Conservation (phyloP, 1,140 invertebrate genomes). For the Neodiprion virginianus region DNA sequence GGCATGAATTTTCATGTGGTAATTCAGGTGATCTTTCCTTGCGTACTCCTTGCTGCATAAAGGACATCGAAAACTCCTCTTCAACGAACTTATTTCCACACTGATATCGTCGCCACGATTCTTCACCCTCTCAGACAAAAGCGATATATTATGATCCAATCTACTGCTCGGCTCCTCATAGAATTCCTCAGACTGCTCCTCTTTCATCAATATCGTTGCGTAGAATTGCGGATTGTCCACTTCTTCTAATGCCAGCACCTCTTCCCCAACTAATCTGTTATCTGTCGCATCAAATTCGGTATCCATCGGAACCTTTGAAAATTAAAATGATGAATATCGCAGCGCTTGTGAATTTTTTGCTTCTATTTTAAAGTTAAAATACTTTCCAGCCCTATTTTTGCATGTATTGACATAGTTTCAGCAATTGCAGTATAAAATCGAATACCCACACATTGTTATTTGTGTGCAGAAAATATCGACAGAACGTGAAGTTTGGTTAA, state of each 20-base stretch:
- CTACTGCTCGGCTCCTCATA: neutral
- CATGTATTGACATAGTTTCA: no score
- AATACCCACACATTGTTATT: no score
- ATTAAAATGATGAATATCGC: neutral
- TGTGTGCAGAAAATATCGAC: no score
- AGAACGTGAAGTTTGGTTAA: no score
- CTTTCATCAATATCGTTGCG: conserved; percentile 1
- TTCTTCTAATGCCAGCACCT: neutral
- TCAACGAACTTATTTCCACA: neutral
- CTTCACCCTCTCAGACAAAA: neutral
- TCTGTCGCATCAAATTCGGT: neutral
- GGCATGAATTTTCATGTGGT: conserved; percentile 25
- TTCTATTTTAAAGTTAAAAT: no score
- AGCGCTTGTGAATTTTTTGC: no score
- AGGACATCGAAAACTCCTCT: neutral
- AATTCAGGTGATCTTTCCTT: conserved; percentile 1
- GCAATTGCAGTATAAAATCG: no score
- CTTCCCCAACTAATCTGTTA: neutral
- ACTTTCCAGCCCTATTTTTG: no score
- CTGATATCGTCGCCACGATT: neutral
- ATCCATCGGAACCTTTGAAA: neutral
- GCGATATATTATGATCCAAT: neutral
- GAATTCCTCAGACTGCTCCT: neutral
- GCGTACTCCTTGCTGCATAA: neutral
- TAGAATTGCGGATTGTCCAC: neutral